phyloP scores from a whole-genome alignment of 2,113 vertebrate species.

The Charina bottae region DNA sequence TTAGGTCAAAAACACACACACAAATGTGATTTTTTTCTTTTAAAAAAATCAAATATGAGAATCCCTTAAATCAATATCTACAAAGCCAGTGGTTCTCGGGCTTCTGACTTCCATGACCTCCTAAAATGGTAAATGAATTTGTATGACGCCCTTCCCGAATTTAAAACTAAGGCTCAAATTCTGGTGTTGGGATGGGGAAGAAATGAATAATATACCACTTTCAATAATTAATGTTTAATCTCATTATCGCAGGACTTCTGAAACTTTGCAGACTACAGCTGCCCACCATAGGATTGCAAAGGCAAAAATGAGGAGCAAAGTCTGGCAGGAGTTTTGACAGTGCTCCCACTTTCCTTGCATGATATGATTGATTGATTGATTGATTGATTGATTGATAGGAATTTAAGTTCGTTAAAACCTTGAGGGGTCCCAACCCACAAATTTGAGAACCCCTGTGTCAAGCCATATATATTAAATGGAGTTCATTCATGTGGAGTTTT shows the following conservation, averaged over 20 bases:
- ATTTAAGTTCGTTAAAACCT: not conserved
- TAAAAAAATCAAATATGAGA: not conserved
- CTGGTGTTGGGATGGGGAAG: not conserved
- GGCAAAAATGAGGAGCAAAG: not conserved
- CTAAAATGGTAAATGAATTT: not conserved
- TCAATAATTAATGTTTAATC: not conserved
- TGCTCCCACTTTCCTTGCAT: no score
- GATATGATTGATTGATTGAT: no score
- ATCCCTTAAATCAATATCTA: not conserved
- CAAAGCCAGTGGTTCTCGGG: not conserved
- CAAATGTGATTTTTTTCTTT: not conserved
- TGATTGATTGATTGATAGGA: no score
- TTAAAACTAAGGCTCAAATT: not conserved
- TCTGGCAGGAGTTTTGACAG: not conserved
- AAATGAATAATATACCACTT: not conserved
- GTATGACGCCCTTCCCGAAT: not conserved
- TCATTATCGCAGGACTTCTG: not conserved
- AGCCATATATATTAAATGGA: not conserved
- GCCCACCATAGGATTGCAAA: not conserved
- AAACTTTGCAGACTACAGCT: not conserved
- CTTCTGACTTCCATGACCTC: not conserved
- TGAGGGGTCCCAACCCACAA: not conserved
- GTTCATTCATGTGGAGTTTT: not conserved
- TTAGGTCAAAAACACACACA: not conserved
- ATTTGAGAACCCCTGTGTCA: not conserved